Evolutionary conservation across 2,888 invertebrate genomes (phyloP), one percentile per base, ranked within the genome.

Genomic region (Eupithecia centaureata): DNA sequence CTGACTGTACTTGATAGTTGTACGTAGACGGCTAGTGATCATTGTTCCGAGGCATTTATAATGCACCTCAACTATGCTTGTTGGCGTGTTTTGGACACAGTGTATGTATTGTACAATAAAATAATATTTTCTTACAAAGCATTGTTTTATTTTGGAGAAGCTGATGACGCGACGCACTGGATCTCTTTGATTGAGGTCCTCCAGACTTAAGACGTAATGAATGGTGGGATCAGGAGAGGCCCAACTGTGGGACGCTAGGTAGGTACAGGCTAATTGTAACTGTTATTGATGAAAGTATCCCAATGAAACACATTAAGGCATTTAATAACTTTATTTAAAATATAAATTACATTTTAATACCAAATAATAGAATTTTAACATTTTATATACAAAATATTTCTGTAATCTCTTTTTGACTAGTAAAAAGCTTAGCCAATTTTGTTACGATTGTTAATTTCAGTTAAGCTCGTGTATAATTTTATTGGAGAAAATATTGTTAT

Each of bases 341-440:
- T 86, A 86, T 86, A 82, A 83, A 83, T 80, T 82, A 85, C 78
- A 74, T 61, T 71, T 57, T 68, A 71, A 78, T 79, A 84, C 82
- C 80, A 84, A 82, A 84, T 87, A 77, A 63, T 61, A 78, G 79
- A 82, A 78, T 75, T 86, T 77, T 83, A 85, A 85, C 81, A 82
- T 88, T 89, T 90, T 92, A 92, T 92, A 82, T 92, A 92, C 92
- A 92, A 89, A 90, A 90, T 87, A 90, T 83, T 87, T 80, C 77
- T 79, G 76, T 85, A 86, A 87, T 90, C 86, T 88, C 82, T 84
- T 88, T 82, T 83, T 92, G 92, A 92, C 92, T 92, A 92, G 81
- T 79, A 79, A 70, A 73, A 88, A 85, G 86, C 84, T 86, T 82
- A 82, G 86, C 88, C 89, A 86, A 88, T 86, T 76, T 76, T 71